phyloP scores from a whole-genome alignment of 1,140 invertebrate species.

The Anoplolepis gracilipes region DNA sequence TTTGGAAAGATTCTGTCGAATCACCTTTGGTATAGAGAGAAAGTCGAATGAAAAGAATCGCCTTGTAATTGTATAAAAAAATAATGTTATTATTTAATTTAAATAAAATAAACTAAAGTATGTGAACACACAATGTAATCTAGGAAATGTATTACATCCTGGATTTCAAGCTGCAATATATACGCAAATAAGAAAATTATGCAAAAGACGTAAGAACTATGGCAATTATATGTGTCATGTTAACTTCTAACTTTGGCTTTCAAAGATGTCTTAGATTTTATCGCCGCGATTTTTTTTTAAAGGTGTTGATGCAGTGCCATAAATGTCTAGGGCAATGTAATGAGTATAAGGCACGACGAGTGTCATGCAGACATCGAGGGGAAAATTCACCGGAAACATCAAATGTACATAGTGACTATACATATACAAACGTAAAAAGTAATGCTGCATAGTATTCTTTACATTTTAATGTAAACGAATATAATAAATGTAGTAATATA shows the following conservation, averaged over 20 bases:
- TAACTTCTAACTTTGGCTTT: slow-evolving; percentile 51
- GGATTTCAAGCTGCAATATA: neutral
- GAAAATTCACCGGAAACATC: slow-evolving; percentile 53
- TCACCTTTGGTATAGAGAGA: slow-evolving; percentile 12
- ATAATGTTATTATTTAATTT: neutral
- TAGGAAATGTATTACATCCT: neutral
- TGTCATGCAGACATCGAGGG: slow-evolving; percentile 44
- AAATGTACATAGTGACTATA: slow-evolving; percentile 29
- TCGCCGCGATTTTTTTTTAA: neutral
- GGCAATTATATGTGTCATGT: slow-evolving; percentile 35
- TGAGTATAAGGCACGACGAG: slow-evolving; percentile 7
- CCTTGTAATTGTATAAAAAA: neutral
- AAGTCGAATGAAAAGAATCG: neutral
- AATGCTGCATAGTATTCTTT: neutral
- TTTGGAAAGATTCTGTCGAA: neutral
- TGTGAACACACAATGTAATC: neutral
- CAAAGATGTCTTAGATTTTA: neutral
- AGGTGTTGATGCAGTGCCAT: slow-evolving; percentile 1
- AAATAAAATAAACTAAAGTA: neutral
- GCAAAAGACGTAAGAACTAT: neutral
- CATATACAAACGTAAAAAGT: slow-evolving; percentile 34
- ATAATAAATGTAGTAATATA: neutral
- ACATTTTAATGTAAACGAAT: slow-evolving; percentile 23
- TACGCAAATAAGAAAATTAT: slow-evolving; percentile 12
- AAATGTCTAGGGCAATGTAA: slow-evolving; percentile 3